phyloP scores from a whole-genome alignment of 1,140 invertebrate genomes.

The Drosophila takahashii region DNA sequence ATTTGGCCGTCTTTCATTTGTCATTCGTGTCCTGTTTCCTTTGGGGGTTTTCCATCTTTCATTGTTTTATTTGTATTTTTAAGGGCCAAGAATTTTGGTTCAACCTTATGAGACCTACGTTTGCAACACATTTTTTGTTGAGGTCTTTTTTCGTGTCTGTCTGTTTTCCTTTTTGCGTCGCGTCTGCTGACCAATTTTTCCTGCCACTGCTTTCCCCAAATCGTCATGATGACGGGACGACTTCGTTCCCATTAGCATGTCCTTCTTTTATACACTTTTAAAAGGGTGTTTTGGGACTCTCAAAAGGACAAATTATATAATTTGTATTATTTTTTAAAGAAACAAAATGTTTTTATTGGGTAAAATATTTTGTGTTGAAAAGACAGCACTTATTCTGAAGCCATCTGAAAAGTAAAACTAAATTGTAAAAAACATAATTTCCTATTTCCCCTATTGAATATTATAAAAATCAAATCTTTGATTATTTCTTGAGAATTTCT shows the following conservation, averaged over 20 bases:
- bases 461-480: background rate
- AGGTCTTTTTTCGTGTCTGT: background rate
- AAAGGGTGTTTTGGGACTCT: background rate
- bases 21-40: constrained; percentile 13
- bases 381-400: too few species aligned
- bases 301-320: too few species aligned
- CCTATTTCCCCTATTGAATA: background rate
- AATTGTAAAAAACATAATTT: too few species aligned
- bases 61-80: constrained; percentile 14
- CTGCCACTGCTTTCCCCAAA: background rate
- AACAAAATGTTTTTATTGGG: too few species aligned
- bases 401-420: too few species aligned
- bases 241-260: constrained; percentile 18
- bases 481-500: background rate
- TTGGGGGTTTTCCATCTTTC: constrained; percentile 6
- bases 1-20: constrained; percentile 38
- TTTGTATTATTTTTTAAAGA: too few species aligned
- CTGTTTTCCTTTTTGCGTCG: constrained; percentile 33
- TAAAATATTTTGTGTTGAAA: too few species aligned
- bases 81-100: background rate
- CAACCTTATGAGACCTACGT: background rate
- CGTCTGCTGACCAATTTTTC: constrained; percentile 27
- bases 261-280: constrained; percentile 10
- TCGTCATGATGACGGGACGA: constrained; percentile 3
- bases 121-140: constrained; percentile 1